Evolutionary conservation across 2,888 invertebrate species (phyloP).

Genomic region (Noctua janthe): DNA sequence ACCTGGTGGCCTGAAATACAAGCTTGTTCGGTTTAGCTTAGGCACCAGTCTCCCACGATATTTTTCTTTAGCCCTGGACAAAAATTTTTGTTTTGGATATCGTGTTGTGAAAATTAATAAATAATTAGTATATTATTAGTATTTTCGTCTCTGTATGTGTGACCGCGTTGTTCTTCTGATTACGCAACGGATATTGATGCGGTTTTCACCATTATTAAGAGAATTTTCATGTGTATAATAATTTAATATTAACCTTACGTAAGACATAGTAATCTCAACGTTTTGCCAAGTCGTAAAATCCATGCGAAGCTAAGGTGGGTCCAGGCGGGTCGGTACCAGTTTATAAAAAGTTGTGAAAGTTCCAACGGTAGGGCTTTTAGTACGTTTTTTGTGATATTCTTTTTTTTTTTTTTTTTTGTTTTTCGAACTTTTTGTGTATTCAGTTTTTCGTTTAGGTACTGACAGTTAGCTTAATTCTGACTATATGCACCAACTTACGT

Average conservation of each 20-base stretch:
- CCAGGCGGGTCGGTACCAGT: background rate
- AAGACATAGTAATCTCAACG: background rate
- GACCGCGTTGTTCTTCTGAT: background rate
- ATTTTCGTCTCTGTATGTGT: background rate
- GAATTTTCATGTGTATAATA: background rate
- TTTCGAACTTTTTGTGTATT: background rate
- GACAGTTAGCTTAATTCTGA: background rate
- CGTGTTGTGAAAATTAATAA: background rate
- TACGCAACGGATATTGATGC: background rate
- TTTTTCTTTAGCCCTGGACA: too few relatives aligned
- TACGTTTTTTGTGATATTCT: background rate
- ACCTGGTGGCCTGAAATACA: background rate
- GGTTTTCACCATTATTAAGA: background rate
- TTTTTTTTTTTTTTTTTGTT: background rate
- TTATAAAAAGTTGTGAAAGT: background rate
- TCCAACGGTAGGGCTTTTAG: background rate
- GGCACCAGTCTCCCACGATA: background rate
- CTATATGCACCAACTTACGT: too few relatives aligned
- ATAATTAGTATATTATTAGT: background rate
- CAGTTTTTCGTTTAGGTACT: background rate
- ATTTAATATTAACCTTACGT: background rate
- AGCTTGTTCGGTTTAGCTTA: background rate
- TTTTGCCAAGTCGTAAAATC: background rate
- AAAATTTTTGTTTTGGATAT: background rate
- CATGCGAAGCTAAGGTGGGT: background rate